Conservation (phyloP, 2,113 vertebrate genomes). For the Sphyrna mokarran region DNA sequence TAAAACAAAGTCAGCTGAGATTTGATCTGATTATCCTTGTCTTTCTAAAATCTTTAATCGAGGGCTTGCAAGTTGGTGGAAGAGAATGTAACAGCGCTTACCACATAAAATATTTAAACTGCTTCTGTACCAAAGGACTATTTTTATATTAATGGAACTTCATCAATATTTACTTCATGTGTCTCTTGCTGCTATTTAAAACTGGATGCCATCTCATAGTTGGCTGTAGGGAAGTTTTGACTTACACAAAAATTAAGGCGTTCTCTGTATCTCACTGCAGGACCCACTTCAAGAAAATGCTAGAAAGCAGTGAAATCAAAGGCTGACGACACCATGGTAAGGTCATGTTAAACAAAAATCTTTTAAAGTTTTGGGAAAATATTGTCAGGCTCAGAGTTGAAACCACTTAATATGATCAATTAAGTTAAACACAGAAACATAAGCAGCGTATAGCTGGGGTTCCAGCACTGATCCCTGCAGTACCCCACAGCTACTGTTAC, state of each 20-base stretch:
- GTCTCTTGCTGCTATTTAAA: neutral
- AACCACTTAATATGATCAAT: neutral
- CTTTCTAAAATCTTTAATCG: neutral
- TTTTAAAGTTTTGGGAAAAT: neutral
- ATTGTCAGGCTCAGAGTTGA: neutral
- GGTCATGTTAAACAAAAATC: neutral
- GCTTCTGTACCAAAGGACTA: neutral
- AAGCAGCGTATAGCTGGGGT: too few species aligned
- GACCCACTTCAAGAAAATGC: neutral
- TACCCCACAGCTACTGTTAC: too few species aligned
- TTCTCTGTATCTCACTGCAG: neutral
- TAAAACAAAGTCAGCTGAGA: neutral
- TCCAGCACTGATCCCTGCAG: too few species aligned
- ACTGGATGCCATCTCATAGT: neutral
- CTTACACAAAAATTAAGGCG: neutral
- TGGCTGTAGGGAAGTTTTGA: neutral
- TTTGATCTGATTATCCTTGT: neutral
- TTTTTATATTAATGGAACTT: neutral
- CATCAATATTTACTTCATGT: neutral
- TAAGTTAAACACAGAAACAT: neutral
- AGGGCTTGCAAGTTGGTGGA: neutral
- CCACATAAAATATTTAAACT: neutral
- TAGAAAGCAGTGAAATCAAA: neutral
- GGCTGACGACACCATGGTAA: neutral
- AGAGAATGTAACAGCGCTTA: neutral